Evolutionary conservation across 2,113 vertebrate genomes (phyloP), one percentile per base, ranked within the genome.

Genomic region (Centropus bengalensis): DNA sequence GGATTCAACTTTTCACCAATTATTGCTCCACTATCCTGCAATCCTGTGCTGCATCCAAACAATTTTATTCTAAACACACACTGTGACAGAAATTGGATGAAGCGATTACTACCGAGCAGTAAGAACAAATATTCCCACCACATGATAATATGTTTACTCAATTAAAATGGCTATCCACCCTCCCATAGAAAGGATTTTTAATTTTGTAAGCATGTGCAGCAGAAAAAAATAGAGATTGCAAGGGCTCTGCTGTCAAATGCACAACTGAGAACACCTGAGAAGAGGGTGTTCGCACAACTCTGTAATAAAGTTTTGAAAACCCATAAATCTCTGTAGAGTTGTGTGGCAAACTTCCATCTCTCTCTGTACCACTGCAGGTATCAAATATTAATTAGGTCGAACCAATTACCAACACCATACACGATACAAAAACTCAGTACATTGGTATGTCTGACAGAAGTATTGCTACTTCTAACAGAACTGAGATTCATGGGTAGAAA

Each of bases 301-400:
- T 88, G 24, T 75, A 85, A 91, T 19, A 38, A 62, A 87, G 86
- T 75, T 95, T 83, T 91, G 91, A 95, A 96, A 96, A 73, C 21
- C 32, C 42, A 55, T 3, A 17, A 63, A 55, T 91, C 93, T 79
- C 66, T 36, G 27, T 19, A 63, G 81, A 67, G 16, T 1, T 58
- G 36, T 26, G 77, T 45, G 26, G 81, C 77, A 81, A 93, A 63
- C 55, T 62, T 95, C 42, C 70, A 67, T 63, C 79, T 86, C 76
- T 76, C 74, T 55, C 62, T 64, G 40, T 70, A 49, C 78, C 59
- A 22, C 55, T 27, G 58, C 62, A 88, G 51, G 69, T 67, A 89
- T 91, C 59, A 80, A 95, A 83, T 40, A 52, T 91, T 66, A 85
- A 96, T 92, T 58, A 69, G 79, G 42, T 24, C 9, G 22, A 88